These are phyloP conservation scores for Bostrychus sinensis DNA, from an alignment of 2,113 vertebrate genomes.

Conservation along the genomic window DNA sequence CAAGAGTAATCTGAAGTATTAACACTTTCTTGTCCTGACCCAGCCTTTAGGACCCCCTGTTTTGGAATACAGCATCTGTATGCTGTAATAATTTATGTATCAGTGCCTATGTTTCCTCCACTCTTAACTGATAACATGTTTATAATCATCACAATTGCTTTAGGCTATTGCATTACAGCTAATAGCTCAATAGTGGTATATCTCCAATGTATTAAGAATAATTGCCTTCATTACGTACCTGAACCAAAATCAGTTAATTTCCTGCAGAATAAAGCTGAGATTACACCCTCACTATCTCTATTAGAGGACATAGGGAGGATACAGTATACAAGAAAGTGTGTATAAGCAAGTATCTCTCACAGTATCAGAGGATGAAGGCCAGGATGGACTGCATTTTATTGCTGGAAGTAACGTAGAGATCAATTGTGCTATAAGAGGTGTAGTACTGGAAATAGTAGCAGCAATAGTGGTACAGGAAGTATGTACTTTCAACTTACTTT, in stretches of 20 bases:
- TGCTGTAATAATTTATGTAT: too few relatives aligned
- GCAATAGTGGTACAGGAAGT: too few relatives aligned
- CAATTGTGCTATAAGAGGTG: not conserved
- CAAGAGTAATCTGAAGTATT: too few relatives aligned
- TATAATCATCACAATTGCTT: not conserved
- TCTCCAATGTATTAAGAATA: constrained; percentile 31
- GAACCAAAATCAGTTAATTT: not conserved
- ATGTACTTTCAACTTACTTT: too few relatives aligned
- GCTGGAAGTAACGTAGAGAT: not conserved
- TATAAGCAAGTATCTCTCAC: constrained; percentile 36
- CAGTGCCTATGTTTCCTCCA: too few relatives aligned
- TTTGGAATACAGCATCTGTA: too few relatives aligned
- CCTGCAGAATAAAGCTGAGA: constrained; percentile 59
- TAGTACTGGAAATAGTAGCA: too few relatives aligned
- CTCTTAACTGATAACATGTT: too few relatives aligned
- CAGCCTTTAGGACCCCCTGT: too few relatives aligned
- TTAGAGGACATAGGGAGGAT: constrained; percentile 31
- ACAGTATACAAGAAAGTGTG: constrained; percentile 50
- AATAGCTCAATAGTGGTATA: constrained; percentile 7
- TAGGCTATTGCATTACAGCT: not conserved
- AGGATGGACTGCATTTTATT: constrained; percentile 11
- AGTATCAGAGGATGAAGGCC: constrained; percentile 50
- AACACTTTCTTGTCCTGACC: too few relatives aligned
- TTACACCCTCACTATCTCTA: constrained; percentile 50
- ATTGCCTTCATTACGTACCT: constrained; percentile 23